Conservation (phyloP, 2,113 vertebrate species). For the Cephalopterus ornatus region DNA sequence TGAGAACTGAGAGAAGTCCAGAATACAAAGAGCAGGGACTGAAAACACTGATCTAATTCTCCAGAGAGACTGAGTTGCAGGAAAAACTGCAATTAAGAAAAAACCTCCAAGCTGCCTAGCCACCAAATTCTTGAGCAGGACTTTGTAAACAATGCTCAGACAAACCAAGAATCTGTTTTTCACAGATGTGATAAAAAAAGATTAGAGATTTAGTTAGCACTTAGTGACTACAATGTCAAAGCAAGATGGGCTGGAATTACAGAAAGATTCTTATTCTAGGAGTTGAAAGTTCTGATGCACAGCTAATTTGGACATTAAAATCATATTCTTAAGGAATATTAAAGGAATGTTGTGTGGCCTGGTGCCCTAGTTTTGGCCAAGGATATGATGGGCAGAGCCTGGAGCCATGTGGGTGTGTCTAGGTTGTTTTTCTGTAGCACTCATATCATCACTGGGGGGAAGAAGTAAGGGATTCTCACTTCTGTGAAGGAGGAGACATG, state of each 20-base stretch:
- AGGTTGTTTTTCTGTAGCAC: not conserved
- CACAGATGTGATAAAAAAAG: not conserved
- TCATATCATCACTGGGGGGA: too few species aligned
- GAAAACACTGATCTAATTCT: not conserved
- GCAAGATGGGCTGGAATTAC: not conserved
- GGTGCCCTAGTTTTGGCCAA: not conserved
- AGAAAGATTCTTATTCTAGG: not conserved
- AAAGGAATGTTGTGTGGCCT: not conserved
- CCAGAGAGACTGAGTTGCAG: not conserved
- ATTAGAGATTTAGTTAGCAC: not conserved
- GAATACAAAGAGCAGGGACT: not conserved
- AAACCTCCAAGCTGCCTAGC: not conserved
- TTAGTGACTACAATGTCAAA: not conserved
- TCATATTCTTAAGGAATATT: not conserved
- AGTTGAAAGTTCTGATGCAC: not conserved
- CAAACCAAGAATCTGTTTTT: not conserved
- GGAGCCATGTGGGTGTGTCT: accelerated
- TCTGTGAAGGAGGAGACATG: accelerated
- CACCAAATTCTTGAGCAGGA: not conserved
- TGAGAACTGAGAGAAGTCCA: not conserved
- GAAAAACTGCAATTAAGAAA: not conserved
- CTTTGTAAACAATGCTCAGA: not conserved
- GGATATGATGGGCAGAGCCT: not conserved
- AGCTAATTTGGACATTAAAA: not conserved
- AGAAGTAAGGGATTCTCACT: not conserved